These are phyloP conservation scores for Microctonus hyperodae DNA, from an alignment of 2,888 invertebrate species.

Conservation along the genomic window DNA sequence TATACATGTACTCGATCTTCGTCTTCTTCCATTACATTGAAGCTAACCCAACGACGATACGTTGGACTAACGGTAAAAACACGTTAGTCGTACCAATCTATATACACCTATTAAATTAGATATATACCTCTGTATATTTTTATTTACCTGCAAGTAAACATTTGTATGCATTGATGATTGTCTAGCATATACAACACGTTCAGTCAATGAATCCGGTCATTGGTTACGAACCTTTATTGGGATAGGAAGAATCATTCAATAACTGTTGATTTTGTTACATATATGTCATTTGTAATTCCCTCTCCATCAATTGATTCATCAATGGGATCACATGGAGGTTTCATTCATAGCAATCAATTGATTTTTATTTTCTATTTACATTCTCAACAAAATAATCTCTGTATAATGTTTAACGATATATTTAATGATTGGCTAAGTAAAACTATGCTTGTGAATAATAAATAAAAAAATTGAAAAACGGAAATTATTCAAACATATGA, in stretches of 20 bases:
- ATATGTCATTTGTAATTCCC: slow-evolving; percentile 1
- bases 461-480: not conserved
- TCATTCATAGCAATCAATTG: slow-evolving; percentile 1
- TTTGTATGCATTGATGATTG: slow-evolving; percentile 15
- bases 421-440: too few species aligned
- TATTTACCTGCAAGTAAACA: not conserved
- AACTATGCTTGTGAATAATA: not conserved
- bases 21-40: not conserved
- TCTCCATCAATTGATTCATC: slow-evolving; percentile 8
- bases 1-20: not conserved
- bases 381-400: too few species aligned
- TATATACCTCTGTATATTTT: not conserved
- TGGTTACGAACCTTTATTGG: slow-evolving; percentile 15
- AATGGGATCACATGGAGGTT: not conserved
- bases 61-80: slow-evolving; percentile 23
- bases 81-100: slow-evolving; percentile 6
- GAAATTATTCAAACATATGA: slow-evolving; percentile 4
- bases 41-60: slow-evolving; percentile 24
- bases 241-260: slow-evolving; percentile 10
- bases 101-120: slow-evolving; percentile 18
- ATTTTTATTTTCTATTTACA: too few species aligned
- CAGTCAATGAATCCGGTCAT: slow-evolving; percentile 8
- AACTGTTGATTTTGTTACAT: slow-evolving; percentile 4
- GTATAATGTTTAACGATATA: too few species aligned
- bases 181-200: slow-evolving; percentile 10